phyloP scores from a whole-genome alignment of 2,797 vertebrate species.

The Etheostoma nigrum region DNA sequence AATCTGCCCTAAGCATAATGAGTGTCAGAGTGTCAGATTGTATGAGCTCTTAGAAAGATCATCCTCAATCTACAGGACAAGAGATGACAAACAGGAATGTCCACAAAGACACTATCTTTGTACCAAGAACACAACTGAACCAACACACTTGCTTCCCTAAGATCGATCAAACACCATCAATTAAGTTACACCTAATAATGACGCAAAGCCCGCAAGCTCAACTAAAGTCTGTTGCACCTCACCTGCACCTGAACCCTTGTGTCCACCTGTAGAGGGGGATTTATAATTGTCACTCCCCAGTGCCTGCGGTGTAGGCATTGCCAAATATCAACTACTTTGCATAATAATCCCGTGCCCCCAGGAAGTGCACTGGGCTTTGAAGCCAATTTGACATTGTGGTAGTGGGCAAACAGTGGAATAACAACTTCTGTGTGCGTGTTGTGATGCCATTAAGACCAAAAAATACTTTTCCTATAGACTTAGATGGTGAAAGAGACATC shows the following conservation, averaged over 20 bases:
- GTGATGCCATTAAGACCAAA: too few species aligned
- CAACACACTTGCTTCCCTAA: background rate
- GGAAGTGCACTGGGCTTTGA: too few species aligned
- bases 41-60: background rate
- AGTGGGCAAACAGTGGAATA: too few species aligned
- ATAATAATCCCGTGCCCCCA: too few species aligned
- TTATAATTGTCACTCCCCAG: background rate
- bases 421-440: too few species aligned
- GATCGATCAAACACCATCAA: background rate
- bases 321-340: background rate
- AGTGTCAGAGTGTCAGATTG: conserved; percentile 14
- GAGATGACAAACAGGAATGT: conserved; percentile 14
- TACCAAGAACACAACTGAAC: background rate
- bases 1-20: conserved; percentile 14
- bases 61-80: conserved; percentile 14
- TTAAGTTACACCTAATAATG: background rate
- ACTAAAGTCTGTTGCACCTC: background rate
- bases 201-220: conserved; percentile 7
- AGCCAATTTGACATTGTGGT: too few species aligned
- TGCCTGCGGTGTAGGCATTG: background rate
- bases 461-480: too few species aligned
- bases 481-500: too few species aligned
- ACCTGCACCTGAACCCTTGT: background rate
- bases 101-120: background rate
- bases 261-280: background rate